Evolutionary conservation across 2,797 vertebrate genomes (phyloP), one percentile per base, ranked within the genome.

Genomic region (Graptemys geographica): DNA sequence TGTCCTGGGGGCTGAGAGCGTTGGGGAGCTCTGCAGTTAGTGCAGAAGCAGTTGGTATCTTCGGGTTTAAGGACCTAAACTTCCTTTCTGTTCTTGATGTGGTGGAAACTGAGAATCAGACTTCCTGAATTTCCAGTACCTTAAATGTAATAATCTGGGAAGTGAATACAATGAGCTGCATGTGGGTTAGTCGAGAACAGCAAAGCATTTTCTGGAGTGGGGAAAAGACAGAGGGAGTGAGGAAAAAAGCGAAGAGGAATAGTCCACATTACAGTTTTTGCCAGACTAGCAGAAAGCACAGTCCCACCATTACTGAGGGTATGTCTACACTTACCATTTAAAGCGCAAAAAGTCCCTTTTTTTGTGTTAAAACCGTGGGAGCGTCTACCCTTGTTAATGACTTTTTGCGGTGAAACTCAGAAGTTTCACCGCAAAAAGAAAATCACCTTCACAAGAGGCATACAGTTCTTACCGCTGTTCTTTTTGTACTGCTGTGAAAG

Each of bases 121-220:
- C 0, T 0, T 16, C 19, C 31, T 53, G 15, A 3, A 8, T 28
- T 15, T 9, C 28, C 11, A 0, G 0, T 18, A 44, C 81, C 81
- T 72, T 41, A 18, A 6, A 2, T 65, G 74, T 56, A 11, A 47
- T 19, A n/a, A 1, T 13, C 41, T 72, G 41, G 56, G 23, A 94
- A 53, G 76, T 28, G n/a, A 55, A 82, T 80, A 3, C 5, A 72
- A 27, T 5, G 27, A 31, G 27, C 52, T 79, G 21, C 12, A 53
- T 7, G 3, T 81, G 28, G 23, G n/a, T 37, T 69, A 41, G 37
- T 23, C 10, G 37, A 41, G 91, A 91, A 91, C 6, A 47, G 51
- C 15, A 81, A 89, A 89, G 79, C 31, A 2, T 84, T 72, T 87
- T 81, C 31, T 81, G 87, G 16, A 83, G 88, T 41, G n/a, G 11